Conservation (phyloP, 2,797 vertebrate species). For the Apogon talboti region DNA sequence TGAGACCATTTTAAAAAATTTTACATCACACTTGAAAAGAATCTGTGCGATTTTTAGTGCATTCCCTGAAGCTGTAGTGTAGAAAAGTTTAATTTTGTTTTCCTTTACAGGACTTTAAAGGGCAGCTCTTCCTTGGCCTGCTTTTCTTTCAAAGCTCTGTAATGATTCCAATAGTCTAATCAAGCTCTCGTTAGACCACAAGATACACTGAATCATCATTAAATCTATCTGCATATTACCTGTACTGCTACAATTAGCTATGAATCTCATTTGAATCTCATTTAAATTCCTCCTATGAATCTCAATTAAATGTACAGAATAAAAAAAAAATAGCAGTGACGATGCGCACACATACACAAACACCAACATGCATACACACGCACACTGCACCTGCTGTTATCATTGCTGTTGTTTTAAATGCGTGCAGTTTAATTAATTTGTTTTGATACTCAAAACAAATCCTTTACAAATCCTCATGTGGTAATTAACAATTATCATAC, state of each 20-base stretch:
- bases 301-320: conserved; percentile 75
- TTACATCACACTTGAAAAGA: too few relatives aligned
- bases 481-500: conserved; percentile 82
- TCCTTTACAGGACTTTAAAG: conserved; percentile 24
- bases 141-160: conserved; percentile 32
- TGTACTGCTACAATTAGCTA: conserved; percentile 75
- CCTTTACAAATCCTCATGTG: conserved; percentile 78
- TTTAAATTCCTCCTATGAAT: conserved; percentile 78
- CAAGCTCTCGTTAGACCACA: conserved; percentile 67
- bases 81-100: conserved; percentile 16
- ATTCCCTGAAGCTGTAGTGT: background rate
- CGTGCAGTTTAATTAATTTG: conserved; percentile 82
- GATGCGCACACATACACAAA: conserved; percentile 27
- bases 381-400: conserved; percentile 75
- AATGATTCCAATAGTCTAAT: conserved; percentile 72
- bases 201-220: conserved; percentile 78
- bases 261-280: conserved; percentile 83
- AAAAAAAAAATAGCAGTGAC: conserved; percentile 58
- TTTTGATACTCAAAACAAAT: conserved; percentile 84
- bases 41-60: too few relatives aligned
- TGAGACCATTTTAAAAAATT: too few relatives aligned
- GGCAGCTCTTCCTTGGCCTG: conserved; percentile 10
- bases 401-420: conserved; percentile 74
- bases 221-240: conserved; percentile 79
- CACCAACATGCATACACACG: conserved; percentile 37